These are phyloP conservation scores for Agrochola litura DNA, from an alignment of 2,888 invertebrate genomes.

Conservation along the genomic window DNA sequence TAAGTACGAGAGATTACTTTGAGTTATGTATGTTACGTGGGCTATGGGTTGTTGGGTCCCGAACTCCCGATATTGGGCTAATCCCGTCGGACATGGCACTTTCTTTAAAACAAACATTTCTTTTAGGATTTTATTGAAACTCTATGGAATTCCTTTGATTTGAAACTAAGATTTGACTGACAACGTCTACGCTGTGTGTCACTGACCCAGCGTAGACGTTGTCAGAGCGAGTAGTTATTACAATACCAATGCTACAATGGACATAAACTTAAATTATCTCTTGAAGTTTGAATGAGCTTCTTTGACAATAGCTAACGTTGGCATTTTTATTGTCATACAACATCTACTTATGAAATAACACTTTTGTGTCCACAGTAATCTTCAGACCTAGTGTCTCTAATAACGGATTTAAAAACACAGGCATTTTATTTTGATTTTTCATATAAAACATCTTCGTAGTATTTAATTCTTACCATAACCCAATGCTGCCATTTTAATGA, in stretches of 20 bases:
- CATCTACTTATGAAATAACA: not conserved
- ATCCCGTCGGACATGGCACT: not conserved
- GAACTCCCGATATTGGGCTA: too few species aligned
- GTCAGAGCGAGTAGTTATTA: not conserved
- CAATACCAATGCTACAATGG: slow-evolving; percentile 17
- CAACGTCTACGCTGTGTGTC: too few species aligned
- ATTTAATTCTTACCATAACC: not conserved
- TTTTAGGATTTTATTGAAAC: not conserved
- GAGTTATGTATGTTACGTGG: too few species aligned
- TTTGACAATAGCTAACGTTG: not conserved
- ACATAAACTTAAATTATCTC: not conserved
- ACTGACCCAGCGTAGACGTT: too few species aligned
- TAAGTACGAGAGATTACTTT: not conserved
- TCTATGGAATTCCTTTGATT: not conserved
- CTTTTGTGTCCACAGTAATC: not conserved
- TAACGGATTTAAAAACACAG: not conserved
- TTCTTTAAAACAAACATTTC: not conserved
- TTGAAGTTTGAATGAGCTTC: slow-evolving; percentile 2
- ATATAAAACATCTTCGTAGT: too few species aligned
- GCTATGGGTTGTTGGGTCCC: not conserved
- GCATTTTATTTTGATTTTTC: not conserved
- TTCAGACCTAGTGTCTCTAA: not conserved
- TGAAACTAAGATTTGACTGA: not conserved
- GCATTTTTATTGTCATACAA: not conserved
- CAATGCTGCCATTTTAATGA: not conserved